phyloP scores from a whole-genome alignment of 2,888 invertebrate genomes.

The Pristionchus arcanus region DNA sequence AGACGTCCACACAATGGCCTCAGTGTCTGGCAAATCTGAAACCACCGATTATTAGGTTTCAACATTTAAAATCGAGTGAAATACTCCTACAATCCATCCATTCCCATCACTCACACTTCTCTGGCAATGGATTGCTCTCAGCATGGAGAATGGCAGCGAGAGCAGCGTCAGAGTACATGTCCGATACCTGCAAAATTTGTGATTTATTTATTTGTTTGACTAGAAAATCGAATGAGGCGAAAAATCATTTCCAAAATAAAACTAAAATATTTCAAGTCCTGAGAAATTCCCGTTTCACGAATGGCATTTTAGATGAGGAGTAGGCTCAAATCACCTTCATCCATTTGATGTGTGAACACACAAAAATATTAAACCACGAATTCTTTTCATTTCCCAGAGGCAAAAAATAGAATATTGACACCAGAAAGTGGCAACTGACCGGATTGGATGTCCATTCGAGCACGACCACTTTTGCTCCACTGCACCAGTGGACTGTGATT shows the following conservation, averaged over 20 bases:
- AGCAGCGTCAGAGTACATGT: conserved; percentile 98
- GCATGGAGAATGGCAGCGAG: conserved; percentile 91
- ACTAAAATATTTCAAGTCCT: no score
- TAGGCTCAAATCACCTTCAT: no score
- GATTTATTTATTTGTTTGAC: conserved; percentile 83
- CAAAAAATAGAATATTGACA: no score
- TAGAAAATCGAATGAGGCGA: not conserved
- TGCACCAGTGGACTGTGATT: conserved; percentile 60
- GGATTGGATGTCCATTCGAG: conserved; percentile 85
- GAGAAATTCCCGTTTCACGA: no score
- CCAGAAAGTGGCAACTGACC: not conserved
- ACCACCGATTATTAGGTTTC: not conserved
- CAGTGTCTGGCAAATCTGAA: conserved; percentile 32
- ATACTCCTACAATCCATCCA: not conserved
- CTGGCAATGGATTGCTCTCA: conserved; percentile 81
- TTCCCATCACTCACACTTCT: conserved; percentile 70
- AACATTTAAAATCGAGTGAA: not conserved
- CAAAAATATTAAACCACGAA: no score
- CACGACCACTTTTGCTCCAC: conserved; percentile 83
- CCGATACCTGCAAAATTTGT: conserved; percentile 87
- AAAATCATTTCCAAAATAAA: no score
- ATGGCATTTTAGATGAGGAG: no score
- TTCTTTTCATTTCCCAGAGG: no score
- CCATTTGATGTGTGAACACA: no score
- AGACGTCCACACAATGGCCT: conserved; percentile 22